phyloP scores from a whole-genome alignment of 2,888 invertebrate species.

The Oxycera nigricornis region DNA sequence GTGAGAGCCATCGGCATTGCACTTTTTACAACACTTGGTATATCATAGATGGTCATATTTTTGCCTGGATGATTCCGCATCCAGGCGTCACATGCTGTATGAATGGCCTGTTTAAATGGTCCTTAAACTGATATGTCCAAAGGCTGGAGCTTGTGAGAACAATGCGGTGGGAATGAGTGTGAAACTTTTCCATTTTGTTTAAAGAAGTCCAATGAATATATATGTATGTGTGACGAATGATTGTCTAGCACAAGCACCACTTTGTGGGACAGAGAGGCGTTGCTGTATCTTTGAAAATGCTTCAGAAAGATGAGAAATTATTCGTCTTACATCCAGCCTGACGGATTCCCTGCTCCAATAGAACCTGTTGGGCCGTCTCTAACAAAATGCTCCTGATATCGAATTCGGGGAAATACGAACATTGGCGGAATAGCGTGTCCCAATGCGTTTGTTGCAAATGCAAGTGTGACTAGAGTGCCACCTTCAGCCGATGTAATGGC shows the following conservation, averaged over 20 bases:
- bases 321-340: conserved; percentile 52
- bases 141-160: conserved; percentile 47
- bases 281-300: conserved; percentile 46
- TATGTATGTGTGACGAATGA: conserved; percentile 46
- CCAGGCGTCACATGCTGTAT: conserved; percentile 51
- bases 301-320: conserved; percentile 46
- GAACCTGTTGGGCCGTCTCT: neutral
- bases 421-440: too few relatives aligned
- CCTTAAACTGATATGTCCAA: conserved; percentile 51
- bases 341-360: conserved; percentile 9
- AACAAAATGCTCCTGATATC: conserved; percentile 24
- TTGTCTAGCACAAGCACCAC: conserved; percentile 46
- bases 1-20: conserved; percentile 35
- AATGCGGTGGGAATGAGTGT: conserved; percentile 43
- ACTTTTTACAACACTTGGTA: conserved; percentile 48
- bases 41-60: conserved; percentile 53
- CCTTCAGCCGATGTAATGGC: too few relatives aligned
- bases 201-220: conserved; percentile 42
- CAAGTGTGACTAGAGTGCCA: conserved; percentile 54
- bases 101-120: conserved; percentile 51
- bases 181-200: conserved; percentile 44
- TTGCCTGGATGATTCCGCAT: conserved; percentile 52
- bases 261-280: conserved; percentile 38
- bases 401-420: too few relatives aligned
- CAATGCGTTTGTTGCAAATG: conserved; percentile 51